Evolutionary conservation across 2,888 invertebrate species (phyloP), one percentile per base, ranked within the genome.

Genomic region (Cheiracanthium punctorium): DNA sequence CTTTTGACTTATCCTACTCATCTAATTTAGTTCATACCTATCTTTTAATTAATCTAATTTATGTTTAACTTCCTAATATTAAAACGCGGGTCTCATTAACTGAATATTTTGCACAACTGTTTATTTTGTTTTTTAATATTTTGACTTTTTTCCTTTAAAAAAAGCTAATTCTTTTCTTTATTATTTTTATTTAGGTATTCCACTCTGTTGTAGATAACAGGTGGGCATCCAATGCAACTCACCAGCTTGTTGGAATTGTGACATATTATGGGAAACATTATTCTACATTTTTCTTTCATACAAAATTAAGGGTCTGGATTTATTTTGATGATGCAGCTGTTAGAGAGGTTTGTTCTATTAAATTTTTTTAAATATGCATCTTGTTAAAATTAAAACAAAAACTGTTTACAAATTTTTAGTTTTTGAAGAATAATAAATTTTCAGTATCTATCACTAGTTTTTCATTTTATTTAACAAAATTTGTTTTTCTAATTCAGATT

Each of bases 251-350:
- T 77, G 98, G 98, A 5, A 95, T 98, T 81, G 97, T 98, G 80
- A 97, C 98, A 64, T 98, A 98, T 92, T 98, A 98, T 91, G 97
- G 98, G 89, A 98, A 98, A 92, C 98, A 98, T 92, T 98, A 98
- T 91, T 97, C 98, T 86, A 98, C 98, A 73, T 98, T 98, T 93
- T 97, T 98, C 93, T 98, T 96, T 92, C 97, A 98, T 91, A 97
- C 97, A 52, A 97, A 98, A 92, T 93, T 97, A 32, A 90, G 91
- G 90, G 94, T 96, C 48, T 98, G 98, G 98, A 97, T 98, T 89
- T 98, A 98, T 92, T 98, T 98, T 91, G 98, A 98, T 91, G 98
- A 98, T 91, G 97, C 97, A 29, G 97, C 96, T 73, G 98, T 98
- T 7, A 95, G 96, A 91, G 97, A 98, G 93, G 96, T 92, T 88